Percentiles rank a stretch among this genome's conserved stretches.
Conservation (phyloP, 2,888 invertebrate genomes). For the Leptarthrus brevirostris region DNA sequence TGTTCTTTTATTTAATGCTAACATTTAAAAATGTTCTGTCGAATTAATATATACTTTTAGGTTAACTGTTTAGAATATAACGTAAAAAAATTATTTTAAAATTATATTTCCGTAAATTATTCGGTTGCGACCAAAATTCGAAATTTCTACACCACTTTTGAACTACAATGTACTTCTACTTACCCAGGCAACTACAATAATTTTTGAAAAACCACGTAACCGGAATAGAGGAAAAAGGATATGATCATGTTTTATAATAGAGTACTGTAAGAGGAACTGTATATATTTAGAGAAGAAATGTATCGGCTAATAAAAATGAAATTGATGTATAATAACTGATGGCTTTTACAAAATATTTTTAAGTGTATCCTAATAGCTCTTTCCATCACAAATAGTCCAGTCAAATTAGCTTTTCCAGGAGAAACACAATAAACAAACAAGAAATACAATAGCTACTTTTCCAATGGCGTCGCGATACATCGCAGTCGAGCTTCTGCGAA, state of each 20-base stretch:
- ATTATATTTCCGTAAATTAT: constrained; percentile 31
- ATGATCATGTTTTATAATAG: background rate
- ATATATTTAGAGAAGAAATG: constrained; percentile 10
- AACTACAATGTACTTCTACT: constrained; percentile 20
- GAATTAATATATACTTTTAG: constrained; percentile 25
- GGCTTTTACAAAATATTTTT: too few relatives aligned
- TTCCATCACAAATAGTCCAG: too few relatives aligned
- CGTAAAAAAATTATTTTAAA: background rate
- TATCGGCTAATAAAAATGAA: constrained; percentile 12
- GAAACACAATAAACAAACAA: too few relatives aligned
- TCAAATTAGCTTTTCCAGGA: too few relatives aligned
- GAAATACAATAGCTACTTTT: too few relatives aligned
- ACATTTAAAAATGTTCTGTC: constrained; percentile 10
- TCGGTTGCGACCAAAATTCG: background rate
- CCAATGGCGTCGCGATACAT: too few relatives aligned
- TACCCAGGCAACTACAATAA: constrained; percentile 2
- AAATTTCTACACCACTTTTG: constrained; percentile 1
- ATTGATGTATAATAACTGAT: constrained; percentile 16
- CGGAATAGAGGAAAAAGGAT: background rate
- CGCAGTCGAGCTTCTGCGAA: too few relatives aligned
- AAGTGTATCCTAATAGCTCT: too few relatives aligned
- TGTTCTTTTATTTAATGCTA: constrained; percentile 52
- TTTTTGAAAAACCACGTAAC: background rate
- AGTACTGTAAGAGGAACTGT: constrained; percentile 31
- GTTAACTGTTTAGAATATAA: constrained; percentile 19